Base-by-base conservation (phyloP, 2,888 invertebrate genomes). In the Mythimna albipuncta region DNA sequence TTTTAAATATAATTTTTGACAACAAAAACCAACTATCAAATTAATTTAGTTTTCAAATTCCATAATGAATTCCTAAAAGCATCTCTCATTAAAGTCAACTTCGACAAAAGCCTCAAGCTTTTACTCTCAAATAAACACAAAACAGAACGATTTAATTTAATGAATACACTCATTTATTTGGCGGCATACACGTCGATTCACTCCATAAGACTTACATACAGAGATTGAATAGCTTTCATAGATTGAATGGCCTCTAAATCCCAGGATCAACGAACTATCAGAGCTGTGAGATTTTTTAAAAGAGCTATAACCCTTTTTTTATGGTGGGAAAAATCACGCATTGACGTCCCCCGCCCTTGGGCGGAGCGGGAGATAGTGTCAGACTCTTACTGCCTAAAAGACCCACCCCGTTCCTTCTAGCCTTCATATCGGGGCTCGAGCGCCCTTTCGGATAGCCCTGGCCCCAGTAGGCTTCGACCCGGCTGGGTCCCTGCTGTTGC, bases 131-230 rank as follows among this genome's bases (percentile, higher is more conserved):
- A 69, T 41, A 44, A 75, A 38, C 44, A 54, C 6, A 7, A 44
- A 7, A 47, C n/a, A 47, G 35, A 44, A 2, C 3, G 21, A 57
- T 52, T 47, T 19, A 81, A 77, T 81, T 57, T 54, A 75, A 67
- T 64, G 21, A 63, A 35, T 32, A 57, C 21, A 62, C 19, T 10
- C 55, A 41, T 76, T 11, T 55, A 76, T 67, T 61, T 61, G 10
- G 32, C 9, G 52, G 59, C 64, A 26, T 50, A 50, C n/a, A 16
- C 50, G 9, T 66, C 64, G 2, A 64, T 81, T 52, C 50, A 67
- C 59, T 44, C 32, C 38, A 52, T 19, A 35, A 50, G 16, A 66
- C 32, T 41, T 32, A 21, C 9, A 38, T 38, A 38, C 32, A 11
- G 32, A 11, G 32, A 61, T 59, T 38, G 16, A 59, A 59, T 41